A percentile compares a stretch with the other conserved stretches of the same genome.
Conservation (phyloP, 1,140 invertebrate genomes). For the Drosophila bipectinata region DNA sequence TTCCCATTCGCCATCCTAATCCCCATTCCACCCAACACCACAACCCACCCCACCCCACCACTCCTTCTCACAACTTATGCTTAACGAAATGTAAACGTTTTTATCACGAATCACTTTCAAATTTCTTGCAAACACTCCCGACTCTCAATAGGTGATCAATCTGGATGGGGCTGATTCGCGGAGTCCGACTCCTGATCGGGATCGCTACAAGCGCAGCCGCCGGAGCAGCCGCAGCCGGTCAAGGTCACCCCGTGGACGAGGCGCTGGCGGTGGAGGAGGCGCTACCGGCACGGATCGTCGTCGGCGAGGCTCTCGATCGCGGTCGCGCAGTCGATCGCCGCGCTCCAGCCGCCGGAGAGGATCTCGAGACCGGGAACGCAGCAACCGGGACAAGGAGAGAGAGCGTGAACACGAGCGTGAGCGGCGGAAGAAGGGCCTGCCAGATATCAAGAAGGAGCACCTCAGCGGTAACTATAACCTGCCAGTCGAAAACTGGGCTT, state of each 20-base stretch:
- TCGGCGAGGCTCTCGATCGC: conserved; percentile 78
- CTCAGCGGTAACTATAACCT: conserved; percentile 88
- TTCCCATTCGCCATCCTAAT: neutral
- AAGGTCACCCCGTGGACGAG: conserved; percentile 84
- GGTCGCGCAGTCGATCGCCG: conserved; percentile 83
- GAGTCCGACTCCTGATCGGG: conserved; percentile 86
- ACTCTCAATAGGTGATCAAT: conserved; percentile 84
- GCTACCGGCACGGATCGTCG: conserved; percentile 70
- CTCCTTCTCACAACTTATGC: conserved; percentile 52
- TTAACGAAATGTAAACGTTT: conserved; percentile 69
- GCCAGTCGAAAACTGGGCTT: neutral
- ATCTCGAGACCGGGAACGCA: conserved; percentile 85
- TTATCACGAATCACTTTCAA: conserved; percentile 72
- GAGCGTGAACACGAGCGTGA: conserved; percentile 92
- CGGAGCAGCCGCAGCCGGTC: conserved; percentile 84
- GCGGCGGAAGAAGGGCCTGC: conserved; percentile 94
- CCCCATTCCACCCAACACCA: conserved; percentile 6
- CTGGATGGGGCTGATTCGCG: conserved; percentile 85
- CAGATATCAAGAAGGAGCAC: conserved; percentile 93
- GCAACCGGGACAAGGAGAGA: conserved; percentile 89
- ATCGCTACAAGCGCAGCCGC: conserved; percentile 83
- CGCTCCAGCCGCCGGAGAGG: conserved; percentile 84
- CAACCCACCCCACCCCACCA: conserved; percentile 2
- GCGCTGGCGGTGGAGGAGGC: conserved; percentile 52
- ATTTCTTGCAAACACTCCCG: conserved; percentile 71